phyloP scores from a whole-genome alignment of 2,113 vertebrate species.

The Coryphaenoides rupestris region DNA sequence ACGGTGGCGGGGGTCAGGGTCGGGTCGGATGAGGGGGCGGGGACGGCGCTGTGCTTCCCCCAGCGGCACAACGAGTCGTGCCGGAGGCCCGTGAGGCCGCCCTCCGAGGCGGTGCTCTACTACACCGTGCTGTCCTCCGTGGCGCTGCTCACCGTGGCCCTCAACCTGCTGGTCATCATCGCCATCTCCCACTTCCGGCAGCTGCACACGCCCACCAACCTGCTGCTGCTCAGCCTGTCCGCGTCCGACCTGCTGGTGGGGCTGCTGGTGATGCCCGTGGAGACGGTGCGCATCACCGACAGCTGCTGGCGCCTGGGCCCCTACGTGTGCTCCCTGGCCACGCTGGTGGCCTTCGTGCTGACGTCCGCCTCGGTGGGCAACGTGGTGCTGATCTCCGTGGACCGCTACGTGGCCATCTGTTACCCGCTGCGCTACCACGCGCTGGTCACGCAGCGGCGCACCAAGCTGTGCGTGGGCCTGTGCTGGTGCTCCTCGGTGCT shows the following conservation, averaged over 20 bases:
- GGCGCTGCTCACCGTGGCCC: conserved; percentile 29
- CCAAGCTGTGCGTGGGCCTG: conserved; percentile 32
- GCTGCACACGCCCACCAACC: conserved; percentile 66
- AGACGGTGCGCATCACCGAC: conserved; percentile 36
- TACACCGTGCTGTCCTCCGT: conserved; percentile 34
- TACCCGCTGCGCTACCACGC: conserved; percentile 50
- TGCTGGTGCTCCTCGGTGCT: conserved; percentile 51
- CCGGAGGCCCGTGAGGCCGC: conserved; percentile 13
- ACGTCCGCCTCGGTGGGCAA: conserved; percentile 44
- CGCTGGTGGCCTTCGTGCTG: conserved; percentile 38
- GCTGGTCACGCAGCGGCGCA: conserved; percentile 33
- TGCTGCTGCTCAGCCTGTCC: conserved; percentile 67
- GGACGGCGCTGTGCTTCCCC: conserved; percentile 42
- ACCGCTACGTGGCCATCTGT: conserved; percentile 56
- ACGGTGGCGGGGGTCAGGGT: too few species aligned
- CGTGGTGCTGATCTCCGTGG: conserved; percentile 50
- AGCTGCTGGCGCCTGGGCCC: conserved; percentile 62
- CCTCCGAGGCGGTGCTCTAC: conserved; percentile 23
- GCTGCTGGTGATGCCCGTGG: conserved; percentile 80
- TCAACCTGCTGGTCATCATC: conserved; percentile 52
- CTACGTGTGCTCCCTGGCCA: conserved; percentile 43
- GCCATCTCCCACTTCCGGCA: conserved; percentile 64
- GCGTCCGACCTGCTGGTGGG: conserved; percentile 58
- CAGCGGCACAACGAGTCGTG: conserved; percentile 36
- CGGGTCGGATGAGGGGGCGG: neutral